Conservation (phyloP, 2,888 invertebrate genomes). For the Noctuana brunneofusca region DNA sequence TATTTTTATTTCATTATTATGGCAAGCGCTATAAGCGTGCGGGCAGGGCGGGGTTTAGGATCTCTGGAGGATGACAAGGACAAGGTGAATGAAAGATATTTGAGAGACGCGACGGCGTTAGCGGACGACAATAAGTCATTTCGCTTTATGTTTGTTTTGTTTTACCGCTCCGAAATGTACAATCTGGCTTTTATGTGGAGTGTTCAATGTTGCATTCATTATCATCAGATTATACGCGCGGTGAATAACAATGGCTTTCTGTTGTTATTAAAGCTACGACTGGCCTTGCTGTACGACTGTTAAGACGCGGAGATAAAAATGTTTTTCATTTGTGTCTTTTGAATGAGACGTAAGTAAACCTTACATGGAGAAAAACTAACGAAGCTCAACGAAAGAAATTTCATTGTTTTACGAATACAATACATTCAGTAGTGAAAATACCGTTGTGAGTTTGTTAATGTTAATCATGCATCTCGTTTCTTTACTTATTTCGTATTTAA, state of each 20-base stretch:
- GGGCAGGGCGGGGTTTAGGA: background rate
- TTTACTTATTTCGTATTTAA: background rate
- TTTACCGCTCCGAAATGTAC: slow-evolving; percentile 41
- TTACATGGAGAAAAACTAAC: slow-evolving; percentile 32
- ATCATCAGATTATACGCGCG: slow-evolving; percentile 60
- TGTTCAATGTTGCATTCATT: slow-evolving; percentile 65
- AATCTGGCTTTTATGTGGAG: slow-evolving; percentile 57
- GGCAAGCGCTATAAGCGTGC: too few relatives aligned
- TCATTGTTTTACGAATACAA: slow-evolving; percentile 31
- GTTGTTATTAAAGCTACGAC: slow-evolving; percentile 30
- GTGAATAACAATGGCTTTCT: slow-evolving; percentile 41
- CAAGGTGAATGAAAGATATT: slow-evolving; percentile 15
- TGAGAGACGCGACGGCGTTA: slow-evolving; percentile 34
- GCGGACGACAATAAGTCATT: slow-evolving; percentile 58
- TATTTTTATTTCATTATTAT: too few relatives aligned
- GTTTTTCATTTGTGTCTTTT: slow-evolving; percentile 24
- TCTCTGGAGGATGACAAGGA: slow-evolving; percentile 1
- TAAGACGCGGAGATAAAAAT: slow-evolving; percentile 27
- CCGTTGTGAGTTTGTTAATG: slow-evolving; percentile 22
- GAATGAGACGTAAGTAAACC: slow-evolving; percentile 29
- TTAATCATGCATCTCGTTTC: slow-evolving; percentile 3
- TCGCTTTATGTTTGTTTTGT: slow-evolving; percentile 60
- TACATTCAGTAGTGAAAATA: slow-evolving; percentile 12
- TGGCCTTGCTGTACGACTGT: slow-evolving; percentile 23
- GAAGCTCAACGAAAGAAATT: slow-evolving; percentile 27